A percentile compares a stretch with the other conserved stretches of the same genome.
Evolutionary conservation across 2,113 vertebrate genomes (phyloP).

Genomic region (Cromileptes altivelis): DNA sequence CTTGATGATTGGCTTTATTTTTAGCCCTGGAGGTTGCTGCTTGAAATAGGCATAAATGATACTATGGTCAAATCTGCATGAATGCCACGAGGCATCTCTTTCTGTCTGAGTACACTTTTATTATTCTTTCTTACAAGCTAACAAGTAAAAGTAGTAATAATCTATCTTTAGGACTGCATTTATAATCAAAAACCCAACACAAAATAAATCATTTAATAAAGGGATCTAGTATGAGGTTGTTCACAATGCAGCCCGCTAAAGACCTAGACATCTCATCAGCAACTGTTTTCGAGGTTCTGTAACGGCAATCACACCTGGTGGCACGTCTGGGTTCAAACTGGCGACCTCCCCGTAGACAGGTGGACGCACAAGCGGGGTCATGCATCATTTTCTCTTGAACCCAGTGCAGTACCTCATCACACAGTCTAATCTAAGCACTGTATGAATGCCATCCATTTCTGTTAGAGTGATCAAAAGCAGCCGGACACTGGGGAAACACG

Average conservation of each 20-base stretch:
- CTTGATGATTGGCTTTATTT: too few relatives aligned
- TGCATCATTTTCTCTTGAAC: conserved; percentile 54
- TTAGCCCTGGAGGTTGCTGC: too few relatives aligned
- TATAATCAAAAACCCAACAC: neutral
- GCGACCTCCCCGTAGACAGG: conserved; percentile 25
- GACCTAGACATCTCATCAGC: conserved; percentile 29
- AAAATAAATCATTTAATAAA: neutral
- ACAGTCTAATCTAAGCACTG: conserved; percentile 67
- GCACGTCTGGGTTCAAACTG: conserved; percentile 41
- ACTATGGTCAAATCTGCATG: neutral
- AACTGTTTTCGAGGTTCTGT: neutral
- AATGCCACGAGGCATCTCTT: neutral
- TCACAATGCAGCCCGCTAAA: neutral
- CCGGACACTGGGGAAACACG: conserved; percentile 66
- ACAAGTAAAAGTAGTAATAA: neutral
- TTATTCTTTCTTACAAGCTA: neutral
- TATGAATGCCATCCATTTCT: conserved; percentile 77
- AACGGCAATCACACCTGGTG: conserved; percentile 40
- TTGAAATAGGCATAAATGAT: neutral
- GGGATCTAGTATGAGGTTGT: neutral
- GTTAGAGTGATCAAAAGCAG: conserved; percentile 73
- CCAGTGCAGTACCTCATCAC: conserved; percentile 52
- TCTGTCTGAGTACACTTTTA: conserved; percentile 1
- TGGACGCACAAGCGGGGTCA: conserved; percentile 29
- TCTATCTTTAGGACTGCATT: neutral